Conservation (phyloP, 2,888 invertebrate genomes). For the Bellardia bayeri region DNA sequence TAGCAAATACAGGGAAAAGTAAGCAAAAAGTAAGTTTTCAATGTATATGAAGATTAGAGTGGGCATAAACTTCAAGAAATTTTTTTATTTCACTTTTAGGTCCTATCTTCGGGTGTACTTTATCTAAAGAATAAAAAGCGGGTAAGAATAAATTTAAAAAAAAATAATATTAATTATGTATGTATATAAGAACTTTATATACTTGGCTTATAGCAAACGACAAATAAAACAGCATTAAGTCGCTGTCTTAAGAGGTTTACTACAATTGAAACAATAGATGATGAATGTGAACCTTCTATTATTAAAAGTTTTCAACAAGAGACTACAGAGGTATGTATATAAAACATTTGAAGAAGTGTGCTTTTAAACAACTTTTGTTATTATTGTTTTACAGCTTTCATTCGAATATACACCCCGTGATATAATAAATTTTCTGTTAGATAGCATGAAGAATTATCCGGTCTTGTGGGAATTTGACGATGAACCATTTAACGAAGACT, state of each 20-base stretch:
- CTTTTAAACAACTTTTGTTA: not conserved
- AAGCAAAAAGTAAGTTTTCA: slow-evolving; percentile 16
- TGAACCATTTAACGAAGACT: slow-evolving; percentile 37
- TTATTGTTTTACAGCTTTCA: slow-evolving; percentile 28
- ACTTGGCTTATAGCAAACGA: slow-evolving; percentile 5
- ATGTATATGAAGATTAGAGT: not conserved
- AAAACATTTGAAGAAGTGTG: no score
- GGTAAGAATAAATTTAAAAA: not conserved
- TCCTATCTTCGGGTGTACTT: slow-evolving; percentile 6
- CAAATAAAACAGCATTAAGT: slow-evolving; percentile 32
- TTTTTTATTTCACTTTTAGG: not conserved
- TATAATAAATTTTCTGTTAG: slow-evolving; percentile 47
- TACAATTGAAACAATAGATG: not conserved
- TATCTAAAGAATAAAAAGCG: not conserved
- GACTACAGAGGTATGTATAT: slow-evolving; percentile 53
- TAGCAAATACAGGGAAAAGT: not conserved
- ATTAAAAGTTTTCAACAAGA: not conserved
- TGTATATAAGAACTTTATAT: not conserved
- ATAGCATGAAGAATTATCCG: slow-evolving; percentile 52
- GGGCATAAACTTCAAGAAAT: not conserved
- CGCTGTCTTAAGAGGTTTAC: slow-evolving; percentile 45
- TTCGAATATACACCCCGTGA: slow-evolving; percentile 49
- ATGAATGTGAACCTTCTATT: not conserved
- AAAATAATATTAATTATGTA: no score
- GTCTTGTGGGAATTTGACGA: slow-evolving; percentile 52